These are phyloP conservation scores for Pangasius larnaudii DNA, from an alignment of 2,797 vertebrate genomes.

Conservation along the genomic window DNA sequence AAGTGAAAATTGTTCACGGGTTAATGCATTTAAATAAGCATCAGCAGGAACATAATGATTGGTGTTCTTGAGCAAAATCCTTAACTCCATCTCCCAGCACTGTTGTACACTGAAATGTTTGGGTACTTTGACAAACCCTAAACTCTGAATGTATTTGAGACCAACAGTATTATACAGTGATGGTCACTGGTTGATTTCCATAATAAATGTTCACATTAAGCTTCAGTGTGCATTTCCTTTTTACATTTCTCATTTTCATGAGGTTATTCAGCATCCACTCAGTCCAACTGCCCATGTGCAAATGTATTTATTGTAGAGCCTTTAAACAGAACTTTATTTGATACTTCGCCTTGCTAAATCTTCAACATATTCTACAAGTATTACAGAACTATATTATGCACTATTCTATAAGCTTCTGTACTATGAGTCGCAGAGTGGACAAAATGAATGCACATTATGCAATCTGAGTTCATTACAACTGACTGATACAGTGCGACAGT, in stretches of 20 bases:
- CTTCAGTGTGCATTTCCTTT: constrained; percentile 24
- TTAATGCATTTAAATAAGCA: constrained; percentile 18
- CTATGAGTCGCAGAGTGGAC: no score
- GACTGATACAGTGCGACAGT: neutral
- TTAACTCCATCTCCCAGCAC: constrained; percentile 9
- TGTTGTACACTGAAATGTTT: constrained; percentile 8
- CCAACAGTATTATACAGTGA: constrained; percentile 57
- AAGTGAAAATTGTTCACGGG: neutral
- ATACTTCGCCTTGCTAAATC: neutral
- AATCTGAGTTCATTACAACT: neutral
- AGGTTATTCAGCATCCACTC: neutral
- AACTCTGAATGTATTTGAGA: constrained; percentile 48
- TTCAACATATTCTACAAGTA: neutral
- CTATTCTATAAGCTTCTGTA: neutral
- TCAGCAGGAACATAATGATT: neutral
- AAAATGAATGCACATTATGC: neutral
- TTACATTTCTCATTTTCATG: neutral
- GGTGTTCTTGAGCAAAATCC: constrained; percentile 14
- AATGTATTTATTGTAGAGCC: neutral
- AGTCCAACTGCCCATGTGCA: neutral
- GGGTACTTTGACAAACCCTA: constrained; percentile 19
- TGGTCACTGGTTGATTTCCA: constrained; percentile 63
- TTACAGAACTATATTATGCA: neutral
- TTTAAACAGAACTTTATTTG: constrained; percentile 8
- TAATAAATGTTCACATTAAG: constrained; percentile 75